Percentiles rank a stretch among this genome's conserved stretches.
Evolutionary conservation across 2,113 vertebrate genomes (phyloP).

Genomic region (Cyphomyrus discorhynchus): DNA sequence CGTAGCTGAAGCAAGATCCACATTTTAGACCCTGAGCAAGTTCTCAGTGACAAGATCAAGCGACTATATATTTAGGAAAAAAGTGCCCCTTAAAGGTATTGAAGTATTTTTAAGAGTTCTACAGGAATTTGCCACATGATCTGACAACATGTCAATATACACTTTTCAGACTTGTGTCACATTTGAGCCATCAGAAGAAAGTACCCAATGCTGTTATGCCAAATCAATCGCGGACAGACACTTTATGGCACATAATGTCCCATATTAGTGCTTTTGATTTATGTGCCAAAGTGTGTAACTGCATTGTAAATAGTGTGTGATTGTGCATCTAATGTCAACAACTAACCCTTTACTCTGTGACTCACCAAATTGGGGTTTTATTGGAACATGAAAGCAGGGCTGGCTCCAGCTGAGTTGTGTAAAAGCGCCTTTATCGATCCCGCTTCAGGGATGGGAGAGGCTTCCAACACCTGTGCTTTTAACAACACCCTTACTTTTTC

Average conservation of each 20-base stretch:
- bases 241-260: slow-evolving; percentile 65
- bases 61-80: neutral
- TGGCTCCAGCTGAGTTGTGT: slow-evolving; percentile 55
- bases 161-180: neutral
- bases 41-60: slow-evolving; percentile 2
- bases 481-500: slow-evolving; percentile 64
- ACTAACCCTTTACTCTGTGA: slow-evolving; percentile 35
- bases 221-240: slow-evolving; percentile 61
- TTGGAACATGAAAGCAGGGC: slow-evolving; percentile 52
- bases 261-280: slow-evolving; percentile 58
- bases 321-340: slow-evolving; percentile 28
- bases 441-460: slow-evolving; percentile 42
- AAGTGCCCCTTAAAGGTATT: neutral
- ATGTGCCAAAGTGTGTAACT: slow-evolving; percentile 48
- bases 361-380: slow-evolving; percentile 45
- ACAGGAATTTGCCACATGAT: neutral
- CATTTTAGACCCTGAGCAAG: neutral
- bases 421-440: slow-evolving; percentile 65
- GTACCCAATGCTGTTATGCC: slow-evolving; percentile 60
- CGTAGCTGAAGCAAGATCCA: neutral
- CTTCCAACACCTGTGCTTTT: slow-evolving; percentile 61
- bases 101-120: neutral
- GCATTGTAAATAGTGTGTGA: slow-evolving; percentile 46
- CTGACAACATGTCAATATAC: neutral
- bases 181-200: neutral